Base-by-base conservation (phyloP, 2,797 vertebrate genomes). In the Hirundo rustica region DNA sequence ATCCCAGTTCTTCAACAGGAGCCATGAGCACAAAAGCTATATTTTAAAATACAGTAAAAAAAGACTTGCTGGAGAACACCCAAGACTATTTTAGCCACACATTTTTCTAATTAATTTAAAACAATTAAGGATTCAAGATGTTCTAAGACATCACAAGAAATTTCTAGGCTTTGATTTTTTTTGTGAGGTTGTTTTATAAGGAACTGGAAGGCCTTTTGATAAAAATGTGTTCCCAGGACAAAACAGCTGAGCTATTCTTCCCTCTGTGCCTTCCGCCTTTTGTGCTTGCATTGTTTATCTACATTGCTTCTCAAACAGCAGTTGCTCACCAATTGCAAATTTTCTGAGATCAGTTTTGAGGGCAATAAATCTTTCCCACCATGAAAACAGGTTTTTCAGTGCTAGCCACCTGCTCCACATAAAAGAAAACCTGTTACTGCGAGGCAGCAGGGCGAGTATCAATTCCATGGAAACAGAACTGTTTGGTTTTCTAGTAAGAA, bases 321-420 rank as follows among this genome's bases (percentile, higher is more conserved):
- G 47, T 76, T 88, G 13, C 34, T 74, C 88, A 34, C 50, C 93
- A 93, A 40, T 23, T 83, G 70, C 57, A 94, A 89, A 75, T 62
- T 81, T 55, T 86, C 68, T 13, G 60, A 82, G 64, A 88, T 75
- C 67, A 71, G 23, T 47, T 91, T 88, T 83, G 64, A 85, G 74
- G 68, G 19, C 25, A 77, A 82, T 95, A 93, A 94, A 93, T 95
- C 93, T 79, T 94, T 68, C 71, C 64, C 64, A 85, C 78, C 70
- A 44, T 45, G 67, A 62, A 93, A 94, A 54, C 36, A 89, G 60
- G 55, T 91, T 96, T 94, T 94, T 74, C 76, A 47, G 26, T 78
- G 80, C 70, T 60, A 76, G 79, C 93, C 97, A 97, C 96, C 95
- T 97, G 96, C 76, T 96, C 57, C 82, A 40, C 95, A 92, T 91